A percentile compares a stretch with the other conserved stretches of the same genome.
Conservation (phyloP, 1,140 invertebrate genomes). For the Drosophila erecta region DNA sequence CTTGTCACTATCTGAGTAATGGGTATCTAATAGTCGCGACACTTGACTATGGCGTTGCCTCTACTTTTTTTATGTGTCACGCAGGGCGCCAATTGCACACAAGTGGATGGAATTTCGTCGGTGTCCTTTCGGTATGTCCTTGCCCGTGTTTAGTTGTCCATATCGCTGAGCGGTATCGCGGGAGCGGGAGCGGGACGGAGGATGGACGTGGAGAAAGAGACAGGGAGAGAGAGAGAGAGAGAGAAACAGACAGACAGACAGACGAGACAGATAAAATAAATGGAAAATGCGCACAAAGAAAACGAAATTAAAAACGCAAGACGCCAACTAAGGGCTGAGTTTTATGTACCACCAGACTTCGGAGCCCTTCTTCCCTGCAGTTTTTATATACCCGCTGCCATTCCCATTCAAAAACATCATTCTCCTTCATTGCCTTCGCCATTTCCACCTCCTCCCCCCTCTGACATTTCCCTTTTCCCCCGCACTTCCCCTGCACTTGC, state of each 20-base stretch:
- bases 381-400: constrained; percentile 7
- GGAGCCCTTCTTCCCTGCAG: background rate
- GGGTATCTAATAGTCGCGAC: no score
- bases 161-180: constrained; percentile 5
- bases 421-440: constrained; percentile 34
- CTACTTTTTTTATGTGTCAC: constrained; percentile 53
- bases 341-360: constrained; percentile 35
- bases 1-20: no score
- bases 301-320: constrained; percentile 79
- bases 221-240: background rate
- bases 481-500: background rate
- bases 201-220: background rate
- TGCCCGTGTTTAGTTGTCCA: constrained; percentile 42
- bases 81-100: constrained; percentile 47
- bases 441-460: background rate
- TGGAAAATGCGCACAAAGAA: constrained; percentile 67
- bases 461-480: background rate
- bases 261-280: constrained; percentile 56
- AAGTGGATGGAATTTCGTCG: constrained; percentile 23
- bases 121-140: constrained; percentile 31
- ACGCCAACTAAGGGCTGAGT: constrained; percentile 35
- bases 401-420: constrained; percentile 44
- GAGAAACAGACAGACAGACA: constrained; percentile 3
- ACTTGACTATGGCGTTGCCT: background rate
- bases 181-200: constrained; percentile 8